Base-by-base conservation (phyloP, 2,888 invertebrate genomes). In the Dryocosmus kuriphilus region DNA sequence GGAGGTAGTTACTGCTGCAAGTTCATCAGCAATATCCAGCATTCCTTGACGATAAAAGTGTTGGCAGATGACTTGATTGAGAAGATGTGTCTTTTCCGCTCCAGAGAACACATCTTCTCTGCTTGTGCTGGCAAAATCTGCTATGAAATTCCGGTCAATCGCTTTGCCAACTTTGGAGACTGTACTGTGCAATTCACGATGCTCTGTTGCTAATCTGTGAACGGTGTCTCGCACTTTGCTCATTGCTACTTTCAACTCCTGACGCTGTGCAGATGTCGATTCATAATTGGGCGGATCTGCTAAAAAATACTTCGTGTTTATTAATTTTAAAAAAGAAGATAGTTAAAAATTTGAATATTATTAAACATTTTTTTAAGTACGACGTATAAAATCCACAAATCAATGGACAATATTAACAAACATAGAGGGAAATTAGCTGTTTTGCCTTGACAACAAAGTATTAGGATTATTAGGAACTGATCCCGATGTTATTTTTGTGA, bases 91-190 rank as follows among this genome's bases (percentile, higher is more conserved):
- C 87, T 95, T 95, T 71, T 95, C 94, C 0, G 95, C 93, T 2
- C 94, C 94, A 80, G 95, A 94, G 90, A 98, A 97, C 0, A 96
- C 94, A 83, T 96, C 96, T 80, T 97, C 97, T 57, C 97, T 95
- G 79, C 97, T 96, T 0, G 98, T 97, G 1, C 97, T 95, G 0
- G 96, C 96, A 92, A 98, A 98, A 91, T 99, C 98, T 0, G 97
- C 94, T 57, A 97, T 96, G 89, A 98, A 98, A 92, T 98, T 98
- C 87, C 98, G 95, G 91, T 99, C 99, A 85, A 99, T 97, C 0
- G 97, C 96, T 93, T 99, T 99, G 74, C 99, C 99, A 73, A 99
- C 97, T 93, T 98, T 97, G 0, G 99, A 99, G 6, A 96, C 96
- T 7, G 95, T 94, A 84, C 95, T 94, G 89, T 98, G 98, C 22